Base-by-base conservation (phyloP, 2,113 vertebrate species). In the Colaptes auratus region DNA sequence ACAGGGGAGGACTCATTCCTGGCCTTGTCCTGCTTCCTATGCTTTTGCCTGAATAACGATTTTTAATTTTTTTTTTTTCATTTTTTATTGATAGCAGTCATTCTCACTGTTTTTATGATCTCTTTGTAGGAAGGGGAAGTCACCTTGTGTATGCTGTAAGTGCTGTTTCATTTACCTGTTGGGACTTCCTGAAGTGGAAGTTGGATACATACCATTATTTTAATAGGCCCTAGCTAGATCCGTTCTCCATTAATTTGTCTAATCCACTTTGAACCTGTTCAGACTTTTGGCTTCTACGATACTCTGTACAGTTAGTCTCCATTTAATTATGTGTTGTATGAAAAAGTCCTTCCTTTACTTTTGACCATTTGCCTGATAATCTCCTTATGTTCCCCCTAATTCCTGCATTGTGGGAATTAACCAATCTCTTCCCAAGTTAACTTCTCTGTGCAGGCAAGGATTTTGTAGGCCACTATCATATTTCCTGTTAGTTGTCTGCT, bases 171-270 rank as follows among this genome's bases (percentile, higher is more conserved):
- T 89, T 85, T 86, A 64, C 92, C 50, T 91, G 28, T 75, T 88
- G 92, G 72, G 86, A 88, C 72, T 92, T 86, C 31, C 65, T 84
- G 65, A 83, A 88, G 48, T 33, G 83, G 61, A 61, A 17, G 30
- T 88, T 90, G 80, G 69, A 88, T 81, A 66, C 53, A 15, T 86
- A 81, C 36, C 44, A 21, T 53, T 73, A 30, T 75, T 93, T 95
- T 86, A 78, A 71, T 67, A 86, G 82, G 82, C 61, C 36, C 64
- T 89, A 89, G 35, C 58, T 93, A 83, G 82, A 67, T 61, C 72
- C 77, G 33, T 91, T 95, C 69, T 67, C 73, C 69, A 83, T 93
- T 90, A 81, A 77, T 93, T 91, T 93, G 28, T 56, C 56, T 91
- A 83, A 90, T 88, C 36, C 36, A 6, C 52, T 90, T 93, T 84